These are phyloP conservation scores for Eremophila alpestris DNA, from an alignment of 2,797 vertebrate genomes.

Conservation along the genomic window DNA sequence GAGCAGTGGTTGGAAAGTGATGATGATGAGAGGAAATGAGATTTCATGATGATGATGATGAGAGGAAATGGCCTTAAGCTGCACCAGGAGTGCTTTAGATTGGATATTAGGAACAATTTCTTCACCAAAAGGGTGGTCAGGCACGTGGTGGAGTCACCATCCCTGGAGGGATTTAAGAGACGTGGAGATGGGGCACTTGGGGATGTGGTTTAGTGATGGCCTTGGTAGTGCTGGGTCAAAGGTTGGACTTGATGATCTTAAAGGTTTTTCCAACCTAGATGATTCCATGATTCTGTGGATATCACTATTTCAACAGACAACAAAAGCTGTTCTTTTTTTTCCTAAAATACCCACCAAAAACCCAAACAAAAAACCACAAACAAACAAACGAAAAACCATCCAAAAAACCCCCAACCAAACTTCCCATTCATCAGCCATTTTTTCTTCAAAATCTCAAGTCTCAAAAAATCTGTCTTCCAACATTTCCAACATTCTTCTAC, in stretches of 20 bases:
- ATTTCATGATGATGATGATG: background rate
- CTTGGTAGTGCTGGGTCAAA: background rate
- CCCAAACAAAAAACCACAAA: too few relatives aligned
- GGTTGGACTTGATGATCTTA: background rate
- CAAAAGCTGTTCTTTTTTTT: background rate
- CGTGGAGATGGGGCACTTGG: background rate
- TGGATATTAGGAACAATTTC: background rate
- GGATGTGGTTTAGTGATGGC: background rate
- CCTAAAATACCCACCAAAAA: background rate
- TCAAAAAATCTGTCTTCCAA: background rate
- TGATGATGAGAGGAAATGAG: background rate
- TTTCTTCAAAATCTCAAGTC: background rate
- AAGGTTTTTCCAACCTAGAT: background rate
- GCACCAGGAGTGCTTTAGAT: background rate
- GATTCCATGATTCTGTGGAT: background rate
- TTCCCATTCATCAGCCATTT: too few relatives aligned
- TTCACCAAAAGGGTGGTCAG: background rate
- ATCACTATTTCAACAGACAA: background rate
- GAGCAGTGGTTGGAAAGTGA: background rate
- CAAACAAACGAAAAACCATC: too few relatives aligned
- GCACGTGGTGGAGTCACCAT: background rate
- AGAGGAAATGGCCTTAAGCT: background rate
- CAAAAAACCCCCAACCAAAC: too few relatives aligned
- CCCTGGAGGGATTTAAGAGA: background rate
- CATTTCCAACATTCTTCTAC: background rate